A percentile compares a stretch with the other conserved stretches of the same genome.
Conservation (phyloP, 2,797 vertebrate species). For the Cynopterus sphinx region DNA sequence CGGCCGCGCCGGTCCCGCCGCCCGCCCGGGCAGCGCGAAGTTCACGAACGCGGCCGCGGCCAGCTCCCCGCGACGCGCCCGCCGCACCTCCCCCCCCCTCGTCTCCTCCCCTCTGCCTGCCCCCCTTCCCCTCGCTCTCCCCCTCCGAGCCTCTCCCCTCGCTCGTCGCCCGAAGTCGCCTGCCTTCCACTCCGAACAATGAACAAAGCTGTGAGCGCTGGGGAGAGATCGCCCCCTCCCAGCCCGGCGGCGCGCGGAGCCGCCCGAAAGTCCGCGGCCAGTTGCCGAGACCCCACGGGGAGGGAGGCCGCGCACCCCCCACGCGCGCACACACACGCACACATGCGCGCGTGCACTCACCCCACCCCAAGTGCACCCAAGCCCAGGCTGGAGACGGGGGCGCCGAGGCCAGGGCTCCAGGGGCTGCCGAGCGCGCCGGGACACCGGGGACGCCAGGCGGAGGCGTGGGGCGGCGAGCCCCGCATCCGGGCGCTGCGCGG, state of each 20-base stretch:
- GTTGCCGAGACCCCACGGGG: conserved; percentile 82
- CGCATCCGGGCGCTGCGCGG: background rate
- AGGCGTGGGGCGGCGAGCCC: background rate
- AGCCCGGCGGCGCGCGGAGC: conserved; percentile 83
- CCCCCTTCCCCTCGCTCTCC: background rate
- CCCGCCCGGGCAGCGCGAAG: too few species aligned
- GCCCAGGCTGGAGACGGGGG: conserved; percentile 53
- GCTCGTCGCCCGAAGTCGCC: conserved; percentile 81
- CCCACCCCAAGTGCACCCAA: conserved; percentile 82
- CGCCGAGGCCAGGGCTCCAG: conserved; percentile 29
- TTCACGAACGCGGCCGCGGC: too few species aligned
- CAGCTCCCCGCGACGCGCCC: too few species aligned
- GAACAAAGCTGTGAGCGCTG: conserved; percentile 87
- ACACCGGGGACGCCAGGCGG: background rate
- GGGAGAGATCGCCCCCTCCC: conserved; percentile 57
- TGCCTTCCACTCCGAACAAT: conserved; percentile 87
- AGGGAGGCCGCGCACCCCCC: conserved; percentile 77
- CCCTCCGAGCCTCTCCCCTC: background rate
- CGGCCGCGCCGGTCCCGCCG: too few species aligned
- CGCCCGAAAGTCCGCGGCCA: conserved; percentile 83
- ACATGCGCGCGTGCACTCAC: background rate
- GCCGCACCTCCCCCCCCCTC: background rate
- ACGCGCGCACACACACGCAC: background rate
- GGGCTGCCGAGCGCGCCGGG: background rate
- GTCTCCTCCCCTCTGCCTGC: background rate